A percentile compares a stretch with the other conserved stretches of the same genome.
These are phyloP conservation scores for Umimayanthus chanpuru DNA, from an alignment of 92 coral and sea anemone species.

Conservation along the genomic window DNA sequence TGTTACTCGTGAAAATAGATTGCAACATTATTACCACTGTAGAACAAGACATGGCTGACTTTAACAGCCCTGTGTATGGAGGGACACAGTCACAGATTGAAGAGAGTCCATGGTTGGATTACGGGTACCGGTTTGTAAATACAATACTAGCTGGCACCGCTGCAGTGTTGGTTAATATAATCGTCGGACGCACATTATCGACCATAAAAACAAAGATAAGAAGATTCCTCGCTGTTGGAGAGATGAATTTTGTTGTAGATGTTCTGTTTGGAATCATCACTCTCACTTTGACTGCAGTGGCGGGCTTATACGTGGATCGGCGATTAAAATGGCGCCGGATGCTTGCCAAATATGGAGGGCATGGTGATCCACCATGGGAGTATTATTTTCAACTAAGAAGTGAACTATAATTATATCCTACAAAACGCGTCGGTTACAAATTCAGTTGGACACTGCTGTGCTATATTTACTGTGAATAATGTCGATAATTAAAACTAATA, in stretches of 20 bases:
- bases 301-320: slow-evolving; percentile 56
- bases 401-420: not conserved
- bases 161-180: slow-evolving; percentile 58
- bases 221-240: slow-evolving; percentile 39
- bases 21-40: not conserved
- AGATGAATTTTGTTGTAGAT: slow-evolving; percentile 63
- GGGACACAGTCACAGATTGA: not conserved
- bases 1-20: not conserved
- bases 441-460: not conserved
- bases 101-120: slow-evolving; percentile 48
- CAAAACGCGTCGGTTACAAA: not conserved
- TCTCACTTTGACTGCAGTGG: slow-evolving; percentile 54
- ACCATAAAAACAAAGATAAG: slow-evolving; percentile 21
- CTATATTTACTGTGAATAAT: not conserved
- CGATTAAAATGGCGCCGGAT: slow-evolving; percentile 55
- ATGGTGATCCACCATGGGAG: slow-evolving; percentile 47
- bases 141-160: slow-evolving; percentile 59
- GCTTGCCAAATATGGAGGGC: slow-evolving; percentile 48
- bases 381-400: slow-evolving; percentile 31
- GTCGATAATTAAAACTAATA: not conserved
- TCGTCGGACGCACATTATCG: slow-evolving; percentile 34
- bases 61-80: not conserved
- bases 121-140: slow-evolving; percentile 57
- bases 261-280: slow-evolving; percentile 53
- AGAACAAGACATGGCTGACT: slow-evolving; percentile 6